Percentiles rank a stretch among this genome's conserved stretches.
These are phyloP conservation scores for Bucorvus abyssinicus DNA, from an alignment of 2,797 vertebrate species.

Conservation along the genomic window DNA sequence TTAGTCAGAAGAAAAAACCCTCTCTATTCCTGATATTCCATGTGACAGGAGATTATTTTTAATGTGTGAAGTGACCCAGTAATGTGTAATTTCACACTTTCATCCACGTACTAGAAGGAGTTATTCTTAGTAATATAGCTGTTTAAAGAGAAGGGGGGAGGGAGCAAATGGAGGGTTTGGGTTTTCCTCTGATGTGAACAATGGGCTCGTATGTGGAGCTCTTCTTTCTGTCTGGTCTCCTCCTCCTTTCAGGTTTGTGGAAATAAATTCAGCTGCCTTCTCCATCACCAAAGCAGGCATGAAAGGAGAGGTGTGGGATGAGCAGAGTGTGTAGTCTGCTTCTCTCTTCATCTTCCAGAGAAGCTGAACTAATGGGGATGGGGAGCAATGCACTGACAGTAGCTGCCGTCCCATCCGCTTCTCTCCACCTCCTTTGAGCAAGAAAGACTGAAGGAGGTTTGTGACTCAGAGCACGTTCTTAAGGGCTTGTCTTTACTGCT, in stretches of 20 bases:
- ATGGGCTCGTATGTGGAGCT: background rate
- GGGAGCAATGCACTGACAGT: background rate
- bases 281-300: background rate
- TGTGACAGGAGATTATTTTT: constrained; percentile 42
- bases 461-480: background rate
- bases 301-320: background rate
- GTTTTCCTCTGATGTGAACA: constrained; percentile 3
- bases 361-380: background rate
- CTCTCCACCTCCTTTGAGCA: background rate
- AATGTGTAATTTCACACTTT: constrained; percentile 31
- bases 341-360: background rate
- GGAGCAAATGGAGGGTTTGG: background rate
- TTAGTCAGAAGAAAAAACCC: background rate
- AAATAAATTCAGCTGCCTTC: background rate
- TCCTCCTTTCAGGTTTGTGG: background rate
- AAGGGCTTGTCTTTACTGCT: background rate
- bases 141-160: constrained; percentile 1
- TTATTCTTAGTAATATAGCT: constrained; percentile 44
- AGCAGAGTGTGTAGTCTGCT: background rate
- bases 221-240: background rate
- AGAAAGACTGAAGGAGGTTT: background rate
- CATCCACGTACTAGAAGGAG: background rate
- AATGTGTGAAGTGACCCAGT: constrained; percentile 43
- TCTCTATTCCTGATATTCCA: background rate
- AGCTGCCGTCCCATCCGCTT: background rate